Conservation (phyloP, 2,797 vertebrate genomes). For the Nannoperca obscura region DNA sequence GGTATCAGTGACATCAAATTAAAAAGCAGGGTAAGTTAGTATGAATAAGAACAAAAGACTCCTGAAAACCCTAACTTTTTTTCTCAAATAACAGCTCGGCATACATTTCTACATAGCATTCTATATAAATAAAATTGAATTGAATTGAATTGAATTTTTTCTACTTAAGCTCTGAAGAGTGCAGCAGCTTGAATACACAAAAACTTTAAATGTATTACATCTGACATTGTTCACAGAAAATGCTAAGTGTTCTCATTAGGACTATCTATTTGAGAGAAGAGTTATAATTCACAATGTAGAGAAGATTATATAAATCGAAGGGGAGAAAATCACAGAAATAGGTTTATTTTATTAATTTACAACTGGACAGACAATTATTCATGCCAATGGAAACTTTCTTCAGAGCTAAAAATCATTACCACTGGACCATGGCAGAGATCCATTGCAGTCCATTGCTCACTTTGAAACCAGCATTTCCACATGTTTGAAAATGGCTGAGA, state of each 20-base stretch:
- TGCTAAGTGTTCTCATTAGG: constrained; percentile 20
- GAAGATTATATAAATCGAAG: constrained; percentile 5
- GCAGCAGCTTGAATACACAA: constrained; percentile 12
- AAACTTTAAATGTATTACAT: constrained; percentile 32
- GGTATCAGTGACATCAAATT: constrained; percentile 83
- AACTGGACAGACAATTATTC: constrained; percentile 20
- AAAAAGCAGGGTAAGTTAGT: constrained; percentile 85
- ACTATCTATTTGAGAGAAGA: constrained; percentile 21
- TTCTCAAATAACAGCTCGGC: constrained; percentile 84
- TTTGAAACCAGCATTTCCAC: constrained; percentile 20
- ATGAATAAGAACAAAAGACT: constrained; percentile 84
- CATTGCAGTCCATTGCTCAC: constrained; percentile 1
- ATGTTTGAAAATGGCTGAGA: constrained; percentile 23
- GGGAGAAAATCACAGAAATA: constrained; percentile 6
- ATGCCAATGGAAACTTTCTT: constrained; percentile 21
- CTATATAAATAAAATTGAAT: too few relatives aligned
- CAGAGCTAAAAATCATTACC: constrained; percentile 22
- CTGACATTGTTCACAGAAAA: constrained; percentile 26
- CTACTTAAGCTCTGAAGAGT: constrained; percentile 11
- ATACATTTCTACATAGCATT: constrained; percentile 89
- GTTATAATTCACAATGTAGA: constrained; percentile 17
- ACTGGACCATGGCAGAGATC: constrained; percentile 15
- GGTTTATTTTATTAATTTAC: constrained; percentile 33
- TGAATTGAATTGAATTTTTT: too few relatives aligned
- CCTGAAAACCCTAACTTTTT: constrained; percentile 79